Evolutionary conservation across 2,797 vertebrate genomes (phyloP).

Genomic region (Apogon hyalosoma): DNA sequence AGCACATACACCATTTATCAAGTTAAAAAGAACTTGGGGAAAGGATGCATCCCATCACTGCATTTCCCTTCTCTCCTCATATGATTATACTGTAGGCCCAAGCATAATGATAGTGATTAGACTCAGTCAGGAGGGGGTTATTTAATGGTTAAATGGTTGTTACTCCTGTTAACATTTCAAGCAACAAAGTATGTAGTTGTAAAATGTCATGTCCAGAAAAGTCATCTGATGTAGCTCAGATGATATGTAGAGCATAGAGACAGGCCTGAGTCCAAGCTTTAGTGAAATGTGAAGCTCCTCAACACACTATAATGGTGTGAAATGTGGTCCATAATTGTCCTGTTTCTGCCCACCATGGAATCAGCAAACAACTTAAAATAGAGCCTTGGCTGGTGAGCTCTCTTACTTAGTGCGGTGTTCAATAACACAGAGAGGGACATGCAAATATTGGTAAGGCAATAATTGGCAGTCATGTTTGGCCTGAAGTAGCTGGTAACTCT

Average conservation of each 20-base stretch:
- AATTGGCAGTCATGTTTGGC: slow-evolving; percentile 82
- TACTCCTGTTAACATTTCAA: neutral
- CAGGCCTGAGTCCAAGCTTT: slow-evolving; percentile 32
- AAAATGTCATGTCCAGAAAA: slow-evolving; percentile 15
- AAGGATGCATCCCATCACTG: slow-evolving; percentile 24
- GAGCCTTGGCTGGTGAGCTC: slow-evolving; percentile 59
- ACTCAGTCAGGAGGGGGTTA: neutral
- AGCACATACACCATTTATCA: slow-evolving; percentile 67
- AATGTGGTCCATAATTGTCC: slow-evolving; percentile 80
- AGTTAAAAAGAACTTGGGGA: slow-evolving; percentile 50
- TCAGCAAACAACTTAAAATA: slow-evolving; percentile 84
- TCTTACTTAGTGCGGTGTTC: slow-evolving; percentile 83
- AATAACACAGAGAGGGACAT: slow-evolving; percentile 83
- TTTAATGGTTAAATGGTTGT: neutral
- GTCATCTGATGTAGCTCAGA: neutral
- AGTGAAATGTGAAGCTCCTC: slow-evolving; percentile 66
- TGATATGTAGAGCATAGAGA: slow-evolving; percentile 19
- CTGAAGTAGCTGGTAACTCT: slow-evolving; percentile 84
- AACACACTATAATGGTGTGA: slow-evolving; percentile 75
- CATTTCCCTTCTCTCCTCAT: neutral
- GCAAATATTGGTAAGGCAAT: slow-evolving; percentile 87
- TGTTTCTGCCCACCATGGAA: slow-evolving; percentile 72
- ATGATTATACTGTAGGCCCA: slow-evolving; percentile 6
- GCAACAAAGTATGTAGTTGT: neutral
- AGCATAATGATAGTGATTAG: slow-evolving; percentile 18